These are phyloP conservation scores for Pectinophora gossypiella DNA, from an alignment of 1,140 invertebrate genomes.

Conservation along the genomic window DNA sequence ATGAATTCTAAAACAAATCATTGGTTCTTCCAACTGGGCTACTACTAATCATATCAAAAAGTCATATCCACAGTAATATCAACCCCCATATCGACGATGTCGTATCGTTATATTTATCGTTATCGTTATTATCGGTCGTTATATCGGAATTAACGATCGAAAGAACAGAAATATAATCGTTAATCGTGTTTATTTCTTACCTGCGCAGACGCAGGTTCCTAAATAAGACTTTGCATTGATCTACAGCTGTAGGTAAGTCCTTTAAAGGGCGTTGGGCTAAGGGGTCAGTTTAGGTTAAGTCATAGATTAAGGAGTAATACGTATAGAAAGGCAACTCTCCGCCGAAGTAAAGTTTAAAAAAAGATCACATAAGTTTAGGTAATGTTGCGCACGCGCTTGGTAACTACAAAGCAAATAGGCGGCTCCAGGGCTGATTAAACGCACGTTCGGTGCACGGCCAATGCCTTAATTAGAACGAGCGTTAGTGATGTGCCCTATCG, in stretches of 20 bases:
- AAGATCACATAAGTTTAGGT: too few relatives aligned
- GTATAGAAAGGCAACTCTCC: too few relatives aligned
- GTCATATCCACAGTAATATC: constrained; percentile 22
- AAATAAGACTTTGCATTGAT: constrained; percentile 41
- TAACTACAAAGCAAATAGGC: constrained; percentile 44
- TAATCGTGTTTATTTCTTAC: constrained; percentile 55
- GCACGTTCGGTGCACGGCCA: constrained; percentile 64
- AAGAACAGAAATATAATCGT: constrained; percentile 63
- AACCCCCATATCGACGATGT: constrained; percentile 33
- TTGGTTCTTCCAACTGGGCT: not conserved
- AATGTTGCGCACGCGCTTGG: not conserved
- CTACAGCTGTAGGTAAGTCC: not conserved
- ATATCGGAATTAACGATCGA: constrained; percentile 61
- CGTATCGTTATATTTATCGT: constrained; percentile 62
- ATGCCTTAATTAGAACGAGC: constrained; percentile 70
- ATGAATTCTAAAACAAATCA: not conserved
- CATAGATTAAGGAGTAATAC: too few relatives aligned
- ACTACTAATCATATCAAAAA: not conserved
- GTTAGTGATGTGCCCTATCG: constrained; percentile 22
- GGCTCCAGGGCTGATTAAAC: constrained; percentile 64
- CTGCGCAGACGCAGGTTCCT: constrained; percentile 24
- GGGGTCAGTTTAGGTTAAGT: too few relatives aligned
- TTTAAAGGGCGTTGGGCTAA: too few relatives aligned
- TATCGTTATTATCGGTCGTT: constrained; percentile 71
- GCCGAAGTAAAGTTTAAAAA: too few relatives aligned